phyloP scores from a whole-genome alignment of 2,797 vertebrate genomes.

The Melanotaenia parkinsoni region DNA sequence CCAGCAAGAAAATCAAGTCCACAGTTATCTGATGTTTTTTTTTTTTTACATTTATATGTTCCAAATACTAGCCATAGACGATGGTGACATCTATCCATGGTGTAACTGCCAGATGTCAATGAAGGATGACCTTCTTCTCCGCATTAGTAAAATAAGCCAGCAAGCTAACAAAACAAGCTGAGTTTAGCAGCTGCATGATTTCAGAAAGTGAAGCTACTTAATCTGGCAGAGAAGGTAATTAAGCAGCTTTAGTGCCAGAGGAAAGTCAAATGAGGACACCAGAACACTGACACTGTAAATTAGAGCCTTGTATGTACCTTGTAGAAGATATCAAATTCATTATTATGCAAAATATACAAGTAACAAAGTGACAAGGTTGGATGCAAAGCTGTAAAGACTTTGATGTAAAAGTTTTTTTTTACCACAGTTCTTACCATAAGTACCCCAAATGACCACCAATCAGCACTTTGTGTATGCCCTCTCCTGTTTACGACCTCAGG shows the following conservation, averaged over 20 bases:
- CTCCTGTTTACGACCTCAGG: slow-evolving; percentile 97
- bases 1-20: slow-evolving; percentile 4
- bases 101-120: slow-evolving; percentile 59
- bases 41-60: slow-evolving; percentile 20
- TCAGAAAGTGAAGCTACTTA: slow-evolving; percentile 56
- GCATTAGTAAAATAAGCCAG: slow-evolving; percentile 64
- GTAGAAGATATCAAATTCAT: slow-evolving; percentile 11
- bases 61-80: slow-evolving; percentile 19
- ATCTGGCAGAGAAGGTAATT: slow-evolving; percentile 60
- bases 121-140: slow-evolving; percentile 52
- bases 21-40: slow-evolving; percentile 7
- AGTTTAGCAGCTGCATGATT: slow-evolving; percentile 52
- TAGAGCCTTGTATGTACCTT: slow-evolving; percentile 15
- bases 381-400: not conserved
- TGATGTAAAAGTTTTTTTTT: too few species aligned
- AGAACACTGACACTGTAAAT: slow-evolving; percentile 31
- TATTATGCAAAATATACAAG: slow-evolving; percentile 16
- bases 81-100: slow-evolving; percentile 27
- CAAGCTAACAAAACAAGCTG: slow-evolving; percentile 46
- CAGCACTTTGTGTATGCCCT: slow-evolving; percentile 95
- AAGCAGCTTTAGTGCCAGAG: slow-evolving; percentile 48
- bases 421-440: slow-evolving; percentile 87
- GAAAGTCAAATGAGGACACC: slow-evolving; percentile 48
- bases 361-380: not conserved
- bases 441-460: slow-evolving; percentile 99